Percentiles rank a stretch among this genome's conserved stretches.
Conservation (phyloP, 2,797 vertebrate genomes). For the Poecile montanus region DNA sequence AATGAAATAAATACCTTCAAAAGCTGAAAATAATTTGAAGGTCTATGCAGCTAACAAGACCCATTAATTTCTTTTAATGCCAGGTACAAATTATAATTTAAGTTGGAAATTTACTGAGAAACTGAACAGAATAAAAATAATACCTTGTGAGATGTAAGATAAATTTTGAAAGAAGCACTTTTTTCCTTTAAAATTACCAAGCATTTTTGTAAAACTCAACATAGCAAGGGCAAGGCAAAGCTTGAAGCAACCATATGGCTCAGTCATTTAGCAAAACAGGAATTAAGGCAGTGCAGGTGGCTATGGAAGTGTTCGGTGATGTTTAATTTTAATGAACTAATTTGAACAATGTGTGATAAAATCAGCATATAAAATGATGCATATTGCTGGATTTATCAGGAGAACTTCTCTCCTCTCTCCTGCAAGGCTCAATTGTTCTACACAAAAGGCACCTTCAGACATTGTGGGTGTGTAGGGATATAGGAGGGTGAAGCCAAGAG, state of each 20-base stretch:
- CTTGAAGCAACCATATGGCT: conserved; percentile 8
- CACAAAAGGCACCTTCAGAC: conserved; percentile 28
- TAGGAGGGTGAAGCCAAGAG: background rate
- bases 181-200: background rate
- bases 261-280: background rate
- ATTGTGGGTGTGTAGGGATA: background rate
- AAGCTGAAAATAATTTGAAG: background rate
- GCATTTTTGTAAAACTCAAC: background rate
- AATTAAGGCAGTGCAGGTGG: conserved; percentile 21
- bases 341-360: conserved; percentile 47
- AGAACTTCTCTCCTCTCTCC: background rate
- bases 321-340: conserved; percentile 52
- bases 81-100: background rate
- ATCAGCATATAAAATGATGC: conserved; percentile 35
- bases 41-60: background rate
- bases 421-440: background rate
- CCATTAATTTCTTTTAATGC: background rate
- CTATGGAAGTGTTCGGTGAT: conserved; percentile 8
- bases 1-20: background rate
- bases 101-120: background rate
- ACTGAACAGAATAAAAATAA: background rate
- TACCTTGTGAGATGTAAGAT: background rate
- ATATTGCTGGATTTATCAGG: background rate
- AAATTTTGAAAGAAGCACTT: background rate
- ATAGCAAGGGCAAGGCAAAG: background rate